A percentile compares a stretch with the other conserved stretches of the same genome.
Evolutionary conservation across 2,888 invertebrate species (phyloP).

Genomic region (Periphyllus acericola): DNA sequence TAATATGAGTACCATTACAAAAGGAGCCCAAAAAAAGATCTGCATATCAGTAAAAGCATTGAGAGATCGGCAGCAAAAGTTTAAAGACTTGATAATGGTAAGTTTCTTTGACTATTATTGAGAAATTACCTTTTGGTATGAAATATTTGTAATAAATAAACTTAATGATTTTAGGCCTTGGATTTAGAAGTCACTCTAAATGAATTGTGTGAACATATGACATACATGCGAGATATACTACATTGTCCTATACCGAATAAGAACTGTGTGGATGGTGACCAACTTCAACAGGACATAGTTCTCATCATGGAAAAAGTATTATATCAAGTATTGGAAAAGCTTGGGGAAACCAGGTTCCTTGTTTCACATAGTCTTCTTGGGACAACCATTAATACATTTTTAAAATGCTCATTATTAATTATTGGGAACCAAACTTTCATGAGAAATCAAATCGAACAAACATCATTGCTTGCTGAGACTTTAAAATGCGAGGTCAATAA

Average conservation of each 20-base stretch:
- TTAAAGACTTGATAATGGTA: slow-evolving; percentile 25
- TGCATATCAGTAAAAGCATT: slow-evolving; percentile 25
- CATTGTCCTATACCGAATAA: slow-evolving; percentile 48
- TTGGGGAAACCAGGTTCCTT: neutral
- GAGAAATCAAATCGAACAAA: slow-evolving; percentile 18
- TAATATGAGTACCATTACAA: slow-evolving; percentile 27
- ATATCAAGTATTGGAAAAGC: slow-evolving; percentile 16
- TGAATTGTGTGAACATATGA: slow-evolving; percentile 32
- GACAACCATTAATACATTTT: slow-evolving; percentile 35
- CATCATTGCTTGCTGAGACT: neutral
- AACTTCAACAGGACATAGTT: slow-evolving; percentile 41
- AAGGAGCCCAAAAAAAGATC: slow-evolving; percentile 50
- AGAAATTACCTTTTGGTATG: neutral
- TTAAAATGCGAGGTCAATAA: neutral
- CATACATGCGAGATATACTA: slow-evolving; percentile 41
- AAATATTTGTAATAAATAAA: neutral
- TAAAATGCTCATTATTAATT: slow-evolving; percentile 32
- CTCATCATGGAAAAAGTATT: slow-evolving; percentile 33
- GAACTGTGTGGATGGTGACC: slow-evolving; percentile 30
- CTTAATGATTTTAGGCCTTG: slow-evolving; percentile 24
- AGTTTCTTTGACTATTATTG: neutral
- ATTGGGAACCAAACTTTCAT: slow-evolving; percentile 28
- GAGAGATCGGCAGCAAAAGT: slow-evolving; percentile 14
- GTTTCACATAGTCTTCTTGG: neutral
- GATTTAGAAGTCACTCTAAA: slow-evolving; percentile 45